These are phyloP conservation scores for Litoditis marina DNA, from an alignment of 2,888 invertebrate species.

Conservation along the genomic window DNA sequence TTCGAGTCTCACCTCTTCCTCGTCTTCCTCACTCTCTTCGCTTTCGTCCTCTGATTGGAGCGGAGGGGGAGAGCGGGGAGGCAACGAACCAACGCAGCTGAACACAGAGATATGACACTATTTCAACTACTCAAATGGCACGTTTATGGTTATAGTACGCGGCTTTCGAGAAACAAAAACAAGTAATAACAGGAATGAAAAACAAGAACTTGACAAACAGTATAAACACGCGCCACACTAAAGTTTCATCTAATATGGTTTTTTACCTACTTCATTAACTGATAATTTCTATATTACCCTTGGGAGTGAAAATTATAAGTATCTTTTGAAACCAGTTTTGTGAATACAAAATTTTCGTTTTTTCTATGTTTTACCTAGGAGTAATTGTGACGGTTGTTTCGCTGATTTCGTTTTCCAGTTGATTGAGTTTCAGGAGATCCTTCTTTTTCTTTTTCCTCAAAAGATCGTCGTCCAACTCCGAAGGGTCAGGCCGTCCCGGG, in stretches of 20 bases:
- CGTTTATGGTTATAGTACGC: too few species aligned
- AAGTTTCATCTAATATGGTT: too few species aligned
- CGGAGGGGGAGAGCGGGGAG: constrained; percentile 50
- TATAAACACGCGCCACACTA: too few species aligned
- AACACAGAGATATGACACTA: neutral
- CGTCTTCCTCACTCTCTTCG: constrained; percentile 51
- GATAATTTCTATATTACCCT: too few species aligned
- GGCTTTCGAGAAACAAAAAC: too few species aligned
- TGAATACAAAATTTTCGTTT: too few species aligned
- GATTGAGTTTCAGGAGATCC: neutral
- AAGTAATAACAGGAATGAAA: too few species aligned
- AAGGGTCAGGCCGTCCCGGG: constrained; percentile 31
- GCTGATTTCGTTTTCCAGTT: constrained; percentile 4
- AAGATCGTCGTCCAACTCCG: constrained; percentile 17
- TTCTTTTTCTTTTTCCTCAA: constrained; percentile 25
- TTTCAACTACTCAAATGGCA: neutral
- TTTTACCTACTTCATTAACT: too few species aligned
- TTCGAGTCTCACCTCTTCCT: constrained; percentile 35
- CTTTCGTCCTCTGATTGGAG: constrained; percentile 43
- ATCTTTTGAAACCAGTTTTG: too few species aligned
- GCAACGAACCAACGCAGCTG: constrained; percentile 47
- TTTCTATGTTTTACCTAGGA: too few species aligned
- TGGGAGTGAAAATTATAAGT: too few species aligned
- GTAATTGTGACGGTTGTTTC: neutral
- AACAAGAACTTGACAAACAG: too few species aligned